phyloP scores from a whole-genome alignment of 2,113 vertebrate species.

The Bubo scandiacus region DNA sequence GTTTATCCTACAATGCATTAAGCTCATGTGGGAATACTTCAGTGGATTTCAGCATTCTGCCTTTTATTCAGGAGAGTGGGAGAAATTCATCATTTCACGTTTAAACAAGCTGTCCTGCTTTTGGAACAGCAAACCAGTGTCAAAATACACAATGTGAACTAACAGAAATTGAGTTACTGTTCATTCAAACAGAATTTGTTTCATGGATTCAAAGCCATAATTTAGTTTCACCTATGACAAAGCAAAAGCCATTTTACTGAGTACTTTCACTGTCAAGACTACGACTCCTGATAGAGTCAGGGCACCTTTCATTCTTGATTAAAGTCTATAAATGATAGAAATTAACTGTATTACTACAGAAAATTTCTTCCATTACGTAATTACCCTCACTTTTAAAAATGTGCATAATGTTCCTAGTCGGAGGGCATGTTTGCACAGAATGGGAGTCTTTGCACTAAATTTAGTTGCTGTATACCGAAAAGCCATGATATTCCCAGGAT shows the following conservation, averaged over 20 bases:
- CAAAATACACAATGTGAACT: not conserved
- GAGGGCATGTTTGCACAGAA: not conserved
- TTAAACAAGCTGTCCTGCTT: conserved; percentile 44
- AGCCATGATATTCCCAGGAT: not conserved
- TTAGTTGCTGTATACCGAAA: not conserved
- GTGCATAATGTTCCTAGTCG: not conserved
- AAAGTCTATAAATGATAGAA: not conserved
- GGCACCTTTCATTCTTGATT: not conserved
- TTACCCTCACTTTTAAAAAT: not conserved
- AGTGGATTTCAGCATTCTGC: not conserved
- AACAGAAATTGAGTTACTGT: not conserved
- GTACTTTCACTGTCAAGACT: not conserved
- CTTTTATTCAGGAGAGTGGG: not conserved
- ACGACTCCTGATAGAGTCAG: not conserved
- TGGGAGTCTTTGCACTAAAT: fast-evolving
- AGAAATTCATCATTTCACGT: conserved; percentile 25
- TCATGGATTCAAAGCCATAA: not conserved
- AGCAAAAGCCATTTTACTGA: not conserved
- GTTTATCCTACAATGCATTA: conserved; percentile 40
- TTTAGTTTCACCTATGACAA: not conserved
- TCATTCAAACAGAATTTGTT: not conserved
- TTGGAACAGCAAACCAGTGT: not conserved
- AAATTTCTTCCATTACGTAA: not conserved
- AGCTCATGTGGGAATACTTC: not conserved
- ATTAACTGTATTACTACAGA: not conserved